These are phyloP conservation scores for Laothoe populi DNA, from an alignment of 2,888 invertebrate genomes.

Conservation along the genomic window DNA sequence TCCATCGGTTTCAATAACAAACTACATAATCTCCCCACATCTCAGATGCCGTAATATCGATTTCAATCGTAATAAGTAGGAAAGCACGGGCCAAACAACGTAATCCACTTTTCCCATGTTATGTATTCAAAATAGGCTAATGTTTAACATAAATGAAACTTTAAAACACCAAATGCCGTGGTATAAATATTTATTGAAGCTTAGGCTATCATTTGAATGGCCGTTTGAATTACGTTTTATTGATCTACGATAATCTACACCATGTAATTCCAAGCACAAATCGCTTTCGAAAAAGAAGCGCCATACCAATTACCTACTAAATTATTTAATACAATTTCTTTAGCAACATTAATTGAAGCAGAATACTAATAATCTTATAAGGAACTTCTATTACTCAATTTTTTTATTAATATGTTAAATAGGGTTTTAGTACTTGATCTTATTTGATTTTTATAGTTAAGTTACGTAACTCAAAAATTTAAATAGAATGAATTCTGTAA, in stretches of 20 bases:
- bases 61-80: slow-evolving; percentile 8
- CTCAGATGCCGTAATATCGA: slow-evolving; percentile 10
- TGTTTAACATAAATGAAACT: slow-evolving; percentile 24
- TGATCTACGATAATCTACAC: background rate
- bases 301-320: background rate
- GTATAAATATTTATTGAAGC: slow-evolving; percentile 17
- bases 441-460: too few species aligned
- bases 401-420: too few species aligned
- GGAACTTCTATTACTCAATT: too few species aligned
- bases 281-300: slow-evolving; percentile 18
- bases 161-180: slow-evolving; percentile 11
- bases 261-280: background rate
- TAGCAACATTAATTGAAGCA: too few species aligned
- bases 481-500: too few species aligned
- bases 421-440: too few species aligned
- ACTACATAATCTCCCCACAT: background rate
- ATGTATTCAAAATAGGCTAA: slow-evolving; percentile 22
- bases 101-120: slow-evolving; percentile 20
- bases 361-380: too few species aligned
- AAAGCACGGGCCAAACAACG: slow-evolving; percentile 11
- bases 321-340: too few species aligned
- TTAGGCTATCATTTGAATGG: slow-evolving; percentile 19
- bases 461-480: too few species aligned
- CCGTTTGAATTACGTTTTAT: slow-evolving; percentile 9
- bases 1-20: too few species aligned